Conservation (phyloP, 2,888 invertebrate genomes). For the Ophion obscuratus region DNA sequence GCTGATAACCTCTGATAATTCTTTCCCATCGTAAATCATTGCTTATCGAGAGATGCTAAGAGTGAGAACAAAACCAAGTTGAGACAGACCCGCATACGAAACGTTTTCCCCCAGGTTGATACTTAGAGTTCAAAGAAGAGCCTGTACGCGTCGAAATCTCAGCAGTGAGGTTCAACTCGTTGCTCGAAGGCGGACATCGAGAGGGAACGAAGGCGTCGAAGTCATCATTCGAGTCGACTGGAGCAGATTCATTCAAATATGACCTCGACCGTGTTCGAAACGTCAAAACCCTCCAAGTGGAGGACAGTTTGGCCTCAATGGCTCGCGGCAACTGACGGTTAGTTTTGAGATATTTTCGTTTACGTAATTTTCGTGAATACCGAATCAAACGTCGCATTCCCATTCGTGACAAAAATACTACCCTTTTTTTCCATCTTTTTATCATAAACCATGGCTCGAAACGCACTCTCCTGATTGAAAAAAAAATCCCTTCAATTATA, state of each 20-base stretch:
- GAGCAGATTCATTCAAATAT: slow-evolving; percentile 46
- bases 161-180: slow-evolving; percentile 7
- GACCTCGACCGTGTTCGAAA: slow-evolving; percentile 49
- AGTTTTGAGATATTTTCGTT: neutral
- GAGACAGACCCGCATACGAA: neutral
- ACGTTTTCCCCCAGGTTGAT: slow-evolving; percentile 18
- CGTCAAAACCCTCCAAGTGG: slow-evolving; percentile 45
- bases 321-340: slow-evolving; percentile 60
- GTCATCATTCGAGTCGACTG: slow-evolving; percentile 43
- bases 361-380: neutral
- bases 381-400: neutral
- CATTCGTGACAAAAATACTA: neutral
- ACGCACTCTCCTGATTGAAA: too few species aligned
- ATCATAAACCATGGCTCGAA: too few species aligned
- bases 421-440: neutral
- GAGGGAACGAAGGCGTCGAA: neutral
- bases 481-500: too few species aligned
- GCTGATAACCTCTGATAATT: slow-evolving; percentile 41
- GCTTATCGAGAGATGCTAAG: slow-evolving; percentile 38
- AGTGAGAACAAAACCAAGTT: slow-evolving; percentile 14
- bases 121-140: slow-evolving; percentile 32
- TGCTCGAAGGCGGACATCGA: neutral
- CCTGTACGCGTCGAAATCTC: slow-evolving; percentile 5
- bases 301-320: slow-evolving; percentile 63
- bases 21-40: slow-evolving; percentile 33